phyloP scores from a whole-genome alignment of 2,797 vertebrate species.

The Typhlichthys subterraneus region DNA sequence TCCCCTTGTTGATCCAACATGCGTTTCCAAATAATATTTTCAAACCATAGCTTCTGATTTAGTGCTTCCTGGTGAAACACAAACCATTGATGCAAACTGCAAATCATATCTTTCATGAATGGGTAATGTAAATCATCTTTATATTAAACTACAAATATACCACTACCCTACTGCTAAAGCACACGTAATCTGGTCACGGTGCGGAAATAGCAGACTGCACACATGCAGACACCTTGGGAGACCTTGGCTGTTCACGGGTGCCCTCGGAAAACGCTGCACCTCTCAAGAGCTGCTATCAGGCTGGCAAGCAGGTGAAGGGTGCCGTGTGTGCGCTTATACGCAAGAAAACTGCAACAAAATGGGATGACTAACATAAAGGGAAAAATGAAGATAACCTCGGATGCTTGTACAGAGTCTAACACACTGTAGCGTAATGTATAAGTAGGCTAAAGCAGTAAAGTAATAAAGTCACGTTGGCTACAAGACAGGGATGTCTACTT shows the following conservation, averaged over 20 bases:
- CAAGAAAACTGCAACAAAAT: not conserved
- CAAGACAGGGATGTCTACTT: not conserved
- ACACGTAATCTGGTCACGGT: not conserved
- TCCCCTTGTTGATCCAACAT: slow-evolving; percentile 23
- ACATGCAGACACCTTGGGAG: not conserved
- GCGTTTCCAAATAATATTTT: not conserved
- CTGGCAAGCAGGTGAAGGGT: not conserved
- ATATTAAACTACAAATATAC: no score
- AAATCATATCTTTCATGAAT: no score
- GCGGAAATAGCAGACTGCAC: slow-evolving; percentile 14
- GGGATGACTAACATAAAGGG: not conserved
- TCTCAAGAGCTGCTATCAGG: not conserved
- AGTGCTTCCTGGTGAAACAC: no score
- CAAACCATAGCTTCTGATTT: no score
- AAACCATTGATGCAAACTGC: no score
- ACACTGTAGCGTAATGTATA: not conserved
- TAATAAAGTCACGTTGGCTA: not conserved
- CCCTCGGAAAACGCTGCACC: not conserved
- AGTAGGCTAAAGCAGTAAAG: not conserved
- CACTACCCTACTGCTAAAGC: no score
- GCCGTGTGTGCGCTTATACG: no score
- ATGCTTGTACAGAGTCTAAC: not conserved
- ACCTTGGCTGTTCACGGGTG: no score
- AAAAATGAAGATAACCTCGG: not conserved
- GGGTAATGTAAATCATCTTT: no score